phyloP scores from a whole-genome alignment of 2,888 invertebrate genomes.

The Oegoconia quadripuncta region DNA sequence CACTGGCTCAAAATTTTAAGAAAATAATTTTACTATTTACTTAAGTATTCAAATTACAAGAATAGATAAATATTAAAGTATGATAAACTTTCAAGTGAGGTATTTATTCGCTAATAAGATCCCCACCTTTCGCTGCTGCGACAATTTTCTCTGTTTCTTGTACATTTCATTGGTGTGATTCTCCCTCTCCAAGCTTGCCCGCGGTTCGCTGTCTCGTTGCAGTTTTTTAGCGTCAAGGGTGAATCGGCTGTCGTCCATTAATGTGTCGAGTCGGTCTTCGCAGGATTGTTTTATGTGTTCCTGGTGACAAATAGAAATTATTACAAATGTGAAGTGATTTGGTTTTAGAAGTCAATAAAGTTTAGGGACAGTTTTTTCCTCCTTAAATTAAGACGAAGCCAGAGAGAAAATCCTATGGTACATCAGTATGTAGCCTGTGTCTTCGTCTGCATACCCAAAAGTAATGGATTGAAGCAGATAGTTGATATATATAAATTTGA shows the following conservation, averaged over 20 bases:
- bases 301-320: constrained; percentile 32
- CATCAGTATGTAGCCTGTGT: no score
- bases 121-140: constrained; percentile 56
- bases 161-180: constrained; percentile 72
- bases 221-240: constrained; percentile 59
- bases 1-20: no score
- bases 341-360: no score
- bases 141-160: constrained; percentile 59
- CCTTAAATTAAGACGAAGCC: no score
- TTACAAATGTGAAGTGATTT: no score
- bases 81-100: background rate
- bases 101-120: background rate
- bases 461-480: constrained; percentile 1
- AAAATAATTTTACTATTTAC: no score
- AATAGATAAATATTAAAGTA: background rate
- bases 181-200: constrained; percentile 65
- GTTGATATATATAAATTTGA: background rate
- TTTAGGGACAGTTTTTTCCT: no score
- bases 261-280: constrained; percentile 84
- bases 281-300: constrained; percentile 85
- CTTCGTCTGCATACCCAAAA: no score
- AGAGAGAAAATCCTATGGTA: no score
- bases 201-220: constrained; percentile 53
- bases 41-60: no score
- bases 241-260: constrained; percentile 44